Base-by-base conservation (phyloP, 2,113 vertebrate species). In the Fregetta grallaria region DNA sequence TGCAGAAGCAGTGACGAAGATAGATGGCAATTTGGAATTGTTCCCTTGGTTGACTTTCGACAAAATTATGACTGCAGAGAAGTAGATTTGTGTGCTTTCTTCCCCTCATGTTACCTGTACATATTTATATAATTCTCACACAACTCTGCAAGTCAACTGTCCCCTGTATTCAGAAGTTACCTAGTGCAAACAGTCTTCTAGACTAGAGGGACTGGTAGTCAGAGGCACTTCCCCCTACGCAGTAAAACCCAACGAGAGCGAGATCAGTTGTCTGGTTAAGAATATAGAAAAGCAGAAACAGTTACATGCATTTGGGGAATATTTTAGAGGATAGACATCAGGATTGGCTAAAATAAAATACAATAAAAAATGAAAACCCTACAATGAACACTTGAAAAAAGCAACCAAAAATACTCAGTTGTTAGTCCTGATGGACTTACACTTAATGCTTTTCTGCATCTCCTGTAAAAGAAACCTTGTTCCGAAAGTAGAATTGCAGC, bases 51-150 rank as follows among this genome's bases (percentile, higher is more conserved):
- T 86, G 40, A 50, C 29, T 94, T 94, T 52, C 2, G 17, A 89
- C 61, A 84, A 75, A 77, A 38, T 62, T 52, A 11, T 50, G 71
- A 36, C 44, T 81, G 50, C 66, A 85, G 71, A 82, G 50, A 90
- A 78, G 45, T 13, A 61, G 53, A 67, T 90, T 44, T 63, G 13
- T 53, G n/a, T 36, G 20, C 25, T 90, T 91, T 58, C 38, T 68
- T 59, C 26, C 30, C 11, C 10, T 89, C 3, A 0, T 25, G 34
- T 47, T 59, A 63, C 47, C 65, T 71, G 15, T 40, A 71, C 0
- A 0, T 36, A 44, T 75, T 68, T 30, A 30, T 13, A 32, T 17
- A 81, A 23, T 62, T 67, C 53, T 44, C 36, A 44, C 9, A 7
- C 14, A 86, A 59, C 5, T 73, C 44, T 19, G 11, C 56, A 78